Evolutionary conservation across 2,797 vertebrate genomes (phyloP), one percentile per base, ranked within the genome.

Genomic region (Hippocampus kuda): DNA sequence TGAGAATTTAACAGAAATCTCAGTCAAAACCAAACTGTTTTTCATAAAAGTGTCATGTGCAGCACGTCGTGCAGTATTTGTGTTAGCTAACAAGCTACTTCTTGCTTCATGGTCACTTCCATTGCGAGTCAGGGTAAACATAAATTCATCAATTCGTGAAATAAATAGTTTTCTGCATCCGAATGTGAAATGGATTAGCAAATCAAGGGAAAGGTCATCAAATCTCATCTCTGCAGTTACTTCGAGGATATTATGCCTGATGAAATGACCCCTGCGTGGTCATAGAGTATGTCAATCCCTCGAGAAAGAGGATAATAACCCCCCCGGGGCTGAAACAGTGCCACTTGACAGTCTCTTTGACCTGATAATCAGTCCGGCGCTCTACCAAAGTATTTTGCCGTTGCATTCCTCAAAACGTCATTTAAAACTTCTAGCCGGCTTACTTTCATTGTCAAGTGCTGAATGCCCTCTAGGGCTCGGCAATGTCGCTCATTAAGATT

Each of bases 401-500:
- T 61, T 61, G 59, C 30, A 15, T 44, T 64, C 22, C 41, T 64
- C 27, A 64, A 46, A 48, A 64, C 12, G 41, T 9, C 63, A 48
- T 48, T 65, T 48, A 65, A 65, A 27, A 48, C 15, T 65, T 48
- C 63, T 10, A 65, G 63, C 34, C 44, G 18, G 63, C 48, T 65
- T 27, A 18, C 16, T 65, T 48, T 65, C 63, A 27, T 48, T 10
- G 41, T 46, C 62, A 44, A 64, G 62, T 44, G 41, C n/a, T 11
- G 15, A 44, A 46, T 65, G 44, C 63, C 63, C 63, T 65, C 42
- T 5, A 65, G 63, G 42, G 15, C 42, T 26, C 9, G 7, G 26
- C 63, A 65, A 65, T 65, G 44, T 65, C 44, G 46, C 63, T 65
- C 63, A 27, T 65, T 65, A 65, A 65, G 30, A 65, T 65, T 65